Conservation (phyloP, 2,888 invertebrate genomes). For the Pocota personata region DNA sequence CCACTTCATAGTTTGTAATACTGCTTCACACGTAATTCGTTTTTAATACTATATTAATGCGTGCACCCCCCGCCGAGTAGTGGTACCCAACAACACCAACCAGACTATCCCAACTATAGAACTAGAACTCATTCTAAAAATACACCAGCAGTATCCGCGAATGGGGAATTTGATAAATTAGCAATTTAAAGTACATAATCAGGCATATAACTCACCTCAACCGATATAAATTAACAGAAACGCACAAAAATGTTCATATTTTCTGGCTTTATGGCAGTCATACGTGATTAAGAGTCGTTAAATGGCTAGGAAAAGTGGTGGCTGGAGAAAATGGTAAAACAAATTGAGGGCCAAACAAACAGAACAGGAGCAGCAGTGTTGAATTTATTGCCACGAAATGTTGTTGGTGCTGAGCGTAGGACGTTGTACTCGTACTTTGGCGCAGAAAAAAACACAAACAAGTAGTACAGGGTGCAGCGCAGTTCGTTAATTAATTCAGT, state of each 20-base stretch:
- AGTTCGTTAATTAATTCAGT: slow-evolving; percentile 61
- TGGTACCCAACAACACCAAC: not conserved
- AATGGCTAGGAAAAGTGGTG: slow-evolving; percentile 31
- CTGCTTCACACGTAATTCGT: slow-evolving; percentile 43
- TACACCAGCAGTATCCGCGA: not conserved
- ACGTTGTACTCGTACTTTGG: slow-evolving; percentile 8
- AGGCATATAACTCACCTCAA: slow-evolving; percentile 60
- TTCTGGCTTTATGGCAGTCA: slow-evolving; percentile 38
- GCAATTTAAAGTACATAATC: slow-evolving; percentile 63
- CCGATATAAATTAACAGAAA: slow-evolving; percentile 63
- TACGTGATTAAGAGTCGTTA: slow-evolving; percentile 70
- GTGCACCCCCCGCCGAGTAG: not conserved
- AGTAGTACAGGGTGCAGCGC: slow-evolving; percentile 51
- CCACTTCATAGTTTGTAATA: slow-evolving; percentile 7
- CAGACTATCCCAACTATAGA: not conserved
- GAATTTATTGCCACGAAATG: slow-evolving; percentile 64
- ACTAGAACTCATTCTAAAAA: slow-evolving; percentile 26
- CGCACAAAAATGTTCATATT: slow-evolving; percentile 52
- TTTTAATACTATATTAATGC: slow-evolving; percentile 33
- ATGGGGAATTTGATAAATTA: slow-evolving; percentile 63
- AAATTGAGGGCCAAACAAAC: slow-evolving; percentile 41
- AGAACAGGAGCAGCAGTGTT: slow-evolving; percentile 59
- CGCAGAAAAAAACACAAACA: not conserved
- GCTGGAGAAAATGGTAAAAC: not conserved
- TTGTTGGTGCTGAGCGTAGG: slow-evolving; percentile 44